phyloP scores from a whole-genome alignment of 2,113 vertebrate species.

The Nematolebias whitei region DNA sequence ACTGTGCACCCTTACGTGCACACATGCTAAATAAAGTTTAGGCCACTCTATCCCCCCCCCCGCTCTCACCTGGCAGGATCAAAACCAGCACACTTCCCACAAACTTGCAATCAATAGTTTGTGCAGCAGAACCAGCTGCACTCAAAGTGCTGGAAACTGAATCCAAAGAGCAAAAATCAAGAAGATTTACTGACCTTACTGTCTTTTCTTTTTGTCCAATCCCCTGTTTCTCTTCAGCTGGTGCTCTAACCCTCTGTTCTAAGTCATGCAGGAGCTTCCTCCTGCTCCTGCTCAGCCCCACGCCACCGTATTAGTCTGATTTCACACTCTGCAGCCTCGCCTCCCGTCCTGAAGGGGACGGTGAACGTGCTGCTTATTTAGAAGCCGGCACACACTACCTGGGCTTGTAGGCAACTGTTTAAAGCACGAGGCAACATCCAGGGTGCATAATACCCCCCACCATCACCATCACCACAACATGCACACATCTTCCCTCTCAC shows the following conservation, averaged over 20 bases:
- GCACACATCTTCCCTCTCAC: slow-evolving; percentile 46
- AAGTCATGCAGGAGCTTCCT: slow-evolving; percentile 75
- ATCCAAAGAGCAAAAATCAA: slow-evolving; percentile 66
- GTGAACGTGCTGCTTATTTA: slow-evolving; percentile 83
- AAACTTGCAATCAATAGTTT: slow-evolving; percentile 85
- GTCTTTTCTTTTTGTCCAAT: slow-evolving; percentile 75
- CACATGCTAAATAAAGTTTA: slow-evolving; percentile 51
- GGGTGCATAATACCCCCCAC: slow-evolving; percentile 79
- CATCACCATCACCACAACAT: slow-evolving; percentile 33
- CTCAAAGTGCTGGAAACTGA: slow-evolving; percentile 60
- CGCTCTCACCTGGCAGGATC: slow-evolving; percentile 78
- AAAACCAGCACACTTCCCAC: slow-evolving; percentile 79
- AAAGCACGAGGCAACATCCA: slow-evolving; percentile 84
- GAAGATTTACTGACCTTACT: slow-evolving; percentile 82
- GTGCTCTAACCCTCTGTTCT: slow-evolving; percentile 75
- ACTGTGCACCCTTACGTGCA: slow-evolving; percentile 13
- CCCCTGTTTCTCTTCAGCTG: slow-evolving; percentile 72
- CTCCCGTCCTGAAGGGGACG: slow-evolving; percentile 83
- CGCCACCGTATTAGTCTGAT: slow-evolving; percentile 82
- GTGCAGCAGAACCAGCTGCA: slow-evolving; percentile 67
- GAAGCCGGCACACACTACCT: slow-evolving; percentile 81
- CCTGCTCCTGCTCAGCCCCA: slow-evolving; percentile 74
- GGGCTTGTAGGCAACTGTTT: slow-evolving; percentile 82
- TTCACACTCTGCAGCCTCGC: slow-evolving; percentile 83
- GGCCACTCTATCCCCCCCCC: slow-evolving; percentile 61